phyloP scores from a whole-genome alignment of 2,797 vertebrate genomes.

The Oreochromis grahami region DNA sequence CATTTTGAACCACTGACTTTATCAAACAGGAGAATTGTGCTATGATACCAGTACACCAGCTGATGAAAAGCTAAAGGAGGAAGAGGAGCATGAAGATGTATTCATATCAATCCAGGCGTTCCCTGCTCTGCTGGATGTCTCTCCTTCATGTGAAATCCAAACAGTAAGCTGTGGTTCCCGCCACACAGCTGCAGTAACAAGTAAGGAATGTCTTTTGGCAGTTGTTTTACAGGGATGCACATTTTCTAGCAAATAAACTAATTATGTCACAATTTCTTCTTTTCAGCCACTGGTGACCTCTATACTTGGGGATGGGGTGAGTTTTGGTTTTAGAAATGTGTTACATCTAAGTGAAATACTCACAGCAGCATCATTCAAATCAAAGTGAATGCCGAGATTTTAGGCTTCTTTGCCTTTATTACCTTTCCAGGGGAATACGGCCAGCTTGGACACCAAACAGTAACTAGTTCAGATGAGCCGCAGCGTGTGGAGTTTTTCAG shows the following conservation, averaged over 20 bases:
- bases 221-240: not conserved
- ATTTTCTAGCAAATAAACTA: slow-evolving; percentile 27
- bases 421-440: slow-evolving; percentile 85
- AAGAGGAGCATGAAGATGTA: slow-evolving; percentile 18
- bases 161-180: slow-evolving; percentile 88
- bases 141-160: slow-evolving; percentile 69
- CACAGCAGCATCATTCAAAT: not conserved
- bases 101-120: slow-evolving; percentile 93
- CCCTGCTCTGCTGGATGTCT: slow-evolving; percentile 88
- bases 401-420: not conserved
- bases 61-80: slow-evolving; percentile 4
- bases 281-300: slow-evolving; percentile 83
- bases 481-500: slow-evolving; percentile 77
- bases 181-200: slow-evolving; percentile 85
- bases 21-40: not conserved
- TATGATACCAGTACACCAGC: not conserved
- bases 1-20: not conserved
- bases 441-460: slow-evolving; percentile 85
- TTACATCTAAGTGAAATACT: not conserved
- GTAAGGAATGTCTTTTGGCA: slow-evolving; percentile 68
- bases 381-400: not conserved
- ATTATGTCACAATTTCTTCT: not conserved
- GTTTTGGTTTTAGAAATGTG: not conserved
- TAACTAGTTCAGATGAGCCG: slow-evolving; percentile 79
- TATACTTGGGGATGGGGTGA: slow-evolving; percentile 99